Evolutionary conservation across 2,888 invertebrate species (phyloP), one percentile per base, ranked within the genome.

Genomic region (Hoplodrina ambigua): DNA sequence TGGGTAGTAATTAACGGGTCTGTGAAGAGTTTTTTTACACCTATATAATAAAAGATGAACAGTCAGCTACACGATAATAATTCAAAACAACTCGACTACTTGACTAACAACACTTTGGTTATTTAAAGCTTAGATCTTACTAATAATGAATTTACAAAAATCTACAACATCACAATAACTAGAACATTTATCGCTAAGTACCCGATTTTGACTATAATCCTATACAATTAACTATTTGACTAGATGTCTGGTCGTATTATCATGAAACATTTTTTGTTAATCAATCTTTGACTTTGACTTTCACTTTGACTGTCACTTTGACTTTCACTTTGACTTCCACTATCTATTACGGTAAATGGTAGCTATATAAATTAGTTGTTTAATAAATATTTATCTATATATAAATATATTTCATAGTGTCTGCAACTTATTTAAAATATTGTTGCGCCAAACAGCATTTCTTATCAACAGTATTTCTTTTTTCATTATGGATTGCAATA

Each of bases 101-200:
- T 25, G 49, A 73, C 82, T 85, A 83, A 78, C 71, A 82, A 84
- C 77, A 84, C 75, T 75, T 72, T 66, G 79, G 72, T 68, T 72
- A 72, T 77, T 83, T 87, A 87, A 88, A 85, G 82, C 85, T 87
- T 87, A 88, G 76, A 78, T 83, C 83, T 85, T 87, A 86, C 75
- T 84, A 83, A 83, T 87, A 81, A 84, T 83, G 83, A 85, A 80
- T 86, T 89, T 92, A 92, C 88, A 92, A 92, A 93, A 92, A 80
- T 75, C 92, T 93, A 93, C 86, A 88, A 90, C 86, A 88, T 91
- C 92, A 92, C 90, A 87, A 85, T 86, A 74, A 87, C 89, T 92
- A 91, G 64, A 88, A 91, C 89, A 89, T 88, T 88, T 87, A 86
- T 77, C 82, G 72, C 83, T 84, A 84, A 72, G 74, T 87, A 90